Evolutionary conservation across 2,797 vertebrate species (phyloP).

Genomic region (Balearica regulorum): DNA sequence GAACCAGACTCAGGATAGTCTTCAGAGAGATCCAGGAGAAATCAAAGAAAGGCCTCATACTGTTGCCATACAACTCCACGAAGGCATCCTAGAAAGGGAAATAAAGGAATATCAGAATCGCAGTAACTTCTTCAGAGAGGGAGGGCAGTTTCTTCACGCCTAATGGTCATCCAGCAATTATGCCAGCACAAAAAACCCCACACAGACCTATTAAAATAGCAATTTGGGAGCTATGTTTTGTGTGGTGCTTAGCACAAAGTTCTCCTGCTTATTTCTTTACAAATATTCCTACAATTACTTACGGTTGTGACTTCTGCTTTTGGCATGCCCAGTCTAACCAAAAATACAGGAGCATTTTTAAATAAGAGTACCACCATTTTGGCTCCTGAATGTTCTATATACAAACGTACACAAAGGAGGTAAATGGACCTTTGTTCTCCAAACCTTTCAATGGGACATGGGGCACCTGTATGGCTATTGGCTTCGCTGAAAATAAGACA

Average conservation of each 20-base stretch:
- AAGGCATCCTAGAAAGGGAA: conserved; percentile 86
- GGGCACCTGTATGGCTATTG: neutral
- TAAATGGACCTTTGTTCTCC: neutral
- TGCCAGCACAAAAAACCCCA: rapidly evolving
- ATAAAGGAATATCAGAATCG: conserved; percentile 20
- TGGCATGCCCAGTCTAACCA: neutral
- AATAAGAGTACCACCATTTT: neutral
- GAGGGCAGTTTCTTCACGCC: neutral
- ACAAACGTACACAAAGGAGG: neutral
- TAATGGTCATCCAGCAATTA: neutral
- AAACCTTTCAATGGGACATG: neutral
- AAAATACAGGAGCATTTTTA: neutral
- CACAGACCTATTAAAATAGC: neutral
- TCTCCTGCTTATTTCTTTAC: neutral
- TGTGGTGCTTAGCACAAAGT: neutral
- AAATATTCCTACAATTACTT: neutral
- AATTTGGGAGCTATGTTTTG: neutral
- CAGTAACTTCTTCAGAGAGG: neutral
- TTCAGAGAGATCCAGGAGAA: conserved; percentile 96
- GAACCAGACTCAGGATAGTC: conserved; percentile 91
- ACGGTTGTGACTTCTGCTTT: neutral
- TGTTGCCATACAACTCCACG: conserved; percentile 92
- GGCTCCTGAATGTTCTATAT: neutral
- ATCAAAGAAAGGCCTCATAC: conserved; percentile 85
- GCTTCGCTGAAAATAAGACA: neutral